A percentile compares a stretch with the other conserved stretches of the same genome.
These are phyloP conservation scores for Calameuta filiformis DNA, from an alignment of 2,888 invertebrate species.

Conservation along the genomic window DNA sequence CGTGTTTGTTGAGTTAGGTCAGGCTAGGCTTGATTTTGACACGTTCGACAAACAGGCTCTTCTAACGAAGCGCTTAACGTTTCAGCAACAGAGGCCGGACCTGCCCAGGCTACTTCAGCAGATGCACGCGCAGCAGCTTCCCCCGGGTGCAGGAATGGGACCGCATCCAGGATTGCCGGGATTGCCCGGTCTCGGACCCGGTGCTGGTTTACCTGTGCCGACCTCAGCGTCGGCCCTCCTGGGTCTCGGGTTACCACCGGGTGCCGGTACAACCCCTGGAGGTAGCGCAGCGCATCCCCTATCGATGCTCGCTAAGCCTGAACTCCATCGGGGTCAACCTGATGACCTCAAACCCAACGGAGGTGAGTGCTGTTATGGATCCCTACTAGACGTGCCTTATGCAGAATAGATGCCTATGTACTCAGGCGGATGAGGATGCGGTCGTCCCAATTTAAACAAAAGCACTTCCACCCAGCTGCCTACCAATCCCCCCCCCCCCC, in stretches of 20 bases:
- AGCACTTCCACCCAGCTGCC: too few species aligned
- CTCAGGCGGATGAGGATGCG: too few species aligned
- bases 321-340: slow-evolving; percentile 75
- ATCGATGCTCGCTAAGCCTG: slow-evolving; percentile 82
- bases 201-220: slow-evolving; percentile 66
- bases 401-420: too few species aligned
- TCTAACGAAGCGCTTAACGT: slow-evolving; percentile 57
- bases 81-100: slow-evolving; percentile 88
- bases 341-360: slow-evolving; percentile 81
- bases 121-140: slow-evolving; percentile 89
- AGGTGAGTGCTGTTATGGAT: slow-evolving; percentile 70
- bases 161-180: slow-evolving; percentile 75
- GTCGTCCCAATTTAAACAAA: neutral
- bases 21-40: slow-evolving; percentile 16
- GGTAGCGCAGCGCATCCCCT: slow-evolving; percentile 79
- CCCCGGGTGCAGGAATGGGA: slow-evolving; percentile 79
- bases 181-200: slow-evolving; percentile 67
- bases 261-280: slow-evolving; percentile 71
- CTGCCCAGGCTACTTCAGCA: slow-evolving; percentile 87
- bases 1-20: too few species aligned
- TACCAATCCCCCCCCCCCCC: neutral
- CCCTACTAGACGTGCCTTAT: neutral
- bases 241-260: slow-evolving; percentile 66
- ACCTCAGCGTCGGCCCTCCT: slow-evolving; percentile 66
- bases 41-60: slow-evolving; percentile 58